Evolutionary conservation across 2,113 vertebrate genomes (phyloP).

Genomic region (Sander lucioperca): DNA sequence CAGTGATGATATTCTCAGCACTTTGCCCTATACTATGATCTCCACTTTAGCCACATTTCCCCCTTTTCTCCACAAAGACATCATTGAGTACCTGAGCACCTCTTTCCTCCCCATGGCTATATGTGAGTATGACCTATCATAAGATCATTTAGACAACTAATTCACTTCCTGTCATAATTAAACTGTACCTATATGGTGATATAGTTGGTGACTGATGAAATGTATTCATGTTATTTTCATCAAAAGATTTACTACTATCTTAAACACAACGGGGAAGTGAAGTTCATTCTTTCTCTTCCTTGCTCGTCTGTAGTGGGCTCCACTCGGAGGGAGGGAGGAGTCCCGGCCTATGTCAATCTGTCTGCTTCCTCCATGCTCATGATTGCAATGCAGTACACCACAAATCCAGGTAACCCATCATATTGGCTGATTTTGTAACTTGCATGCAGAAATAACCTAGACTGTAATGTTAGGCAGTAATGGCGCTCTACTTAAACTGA

Average conservation of each 20-base stretch:
- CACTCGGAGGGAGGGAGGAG: conserved; percentile 92
- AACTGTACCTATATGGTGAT: background rate
- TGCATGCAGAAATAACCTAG: background rate
- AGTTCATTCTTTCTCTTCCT: conserved; percentile 21
- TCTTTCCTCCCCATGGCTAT: conserved; percentile 99
- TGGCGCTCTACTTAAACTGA: background rate
- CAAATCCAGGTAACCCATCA: conserved; percentile 91
- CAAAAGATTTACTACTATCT: background rate
- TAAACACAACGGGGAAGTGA: background rate
- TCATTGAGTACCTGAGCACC: conserved; percentile 99
- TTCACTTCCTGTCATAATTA: background rate
- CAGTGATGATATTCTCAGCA: conserved; percentile 99
- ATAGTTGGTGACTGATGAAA: background rate
- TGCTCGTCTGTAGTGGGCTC: conserved; percentile 90
- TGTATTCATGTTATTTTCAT: too few relatives aligned
- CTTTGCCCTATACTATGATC: conserved; percentile 99
- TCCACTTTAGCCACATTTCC: conserved; percentile 99
- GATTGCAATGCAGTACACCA: conserved; percentile 99
- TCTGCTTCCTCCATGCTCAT: conserved; percentile 99
- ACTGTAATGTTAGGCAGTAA: background rate
- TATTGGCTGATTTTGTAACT: background rate
- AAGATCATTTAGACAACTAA: background rate
- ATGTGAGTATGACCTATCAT: conserved; percentile 89
- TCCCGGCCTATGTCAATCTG: conserved; percentile 96
- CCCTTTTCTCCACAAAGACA: conserved; percentile 99